Conservation (phyloP, 1,140 invertebrate genomes). For the Pseudachorutes palmiensis region DNA sequence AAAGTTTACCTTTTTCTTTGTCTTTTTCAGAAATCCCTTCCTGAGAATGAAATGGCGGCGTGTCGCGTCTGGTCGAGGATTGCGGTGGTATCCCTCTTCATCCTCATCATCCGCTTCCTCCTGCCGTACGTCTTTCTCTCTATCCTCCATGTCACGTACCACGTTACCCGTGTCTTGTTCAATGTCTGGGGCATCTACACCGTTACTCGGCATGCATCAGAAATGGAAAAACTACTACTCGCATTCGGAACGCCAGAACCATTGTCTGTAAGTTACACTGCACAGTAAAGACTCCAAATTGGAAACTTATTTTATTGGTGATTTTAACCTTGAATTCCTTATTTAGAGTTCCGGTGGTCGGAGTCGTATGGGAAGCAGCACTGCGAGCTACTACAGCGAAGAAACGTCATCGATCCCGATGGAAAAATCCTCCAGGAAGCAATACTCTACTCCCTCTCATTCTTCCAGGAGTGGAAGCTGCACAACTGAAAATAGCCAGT, state of each 20-base stretch:
- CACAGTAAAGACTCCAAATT: too few species aligned
- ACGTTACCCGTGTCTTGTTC: slow-evolving; percentile 1
- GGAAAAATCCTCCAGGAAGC: neutral
- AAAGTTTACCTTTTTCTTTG: neutral
- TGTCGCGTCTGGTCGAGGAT: neutral
- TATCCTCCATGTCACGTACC: neutral
- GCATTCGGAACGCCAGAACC: neutral
- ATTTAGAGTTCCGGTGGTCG: neutral
- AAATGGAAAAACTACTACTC: neutral
- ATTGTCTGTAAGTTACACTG: too few species aligned
- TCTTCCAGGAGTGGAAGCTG: neutral
- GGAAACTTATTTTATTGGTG: too few species aligned
- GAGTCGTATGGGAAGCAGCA: neutral
- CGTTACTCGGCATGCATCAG: neutral
- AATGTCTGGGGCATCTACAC: neutral
- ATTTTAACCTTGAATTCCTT: too few species aligned
- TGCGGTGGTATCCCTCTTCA: neutral
- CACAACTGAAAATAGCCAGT: neutral
- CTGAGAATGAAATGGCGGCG: neutral
- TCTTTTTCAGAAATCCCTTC: neutral
- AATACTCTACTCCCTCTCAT: neutral
- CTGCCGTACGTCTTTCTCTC: slow-evolving; percentile 4
- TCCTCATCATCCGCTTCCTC: slow-evolving; percentile 3
- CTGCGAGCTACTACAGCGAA: neutral
- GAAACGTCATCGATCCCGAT: neutral